phyloP scores from a whole-genome alignment of 2,888 invertebrate species.

The Dicyrtoma fusca region DNA sequence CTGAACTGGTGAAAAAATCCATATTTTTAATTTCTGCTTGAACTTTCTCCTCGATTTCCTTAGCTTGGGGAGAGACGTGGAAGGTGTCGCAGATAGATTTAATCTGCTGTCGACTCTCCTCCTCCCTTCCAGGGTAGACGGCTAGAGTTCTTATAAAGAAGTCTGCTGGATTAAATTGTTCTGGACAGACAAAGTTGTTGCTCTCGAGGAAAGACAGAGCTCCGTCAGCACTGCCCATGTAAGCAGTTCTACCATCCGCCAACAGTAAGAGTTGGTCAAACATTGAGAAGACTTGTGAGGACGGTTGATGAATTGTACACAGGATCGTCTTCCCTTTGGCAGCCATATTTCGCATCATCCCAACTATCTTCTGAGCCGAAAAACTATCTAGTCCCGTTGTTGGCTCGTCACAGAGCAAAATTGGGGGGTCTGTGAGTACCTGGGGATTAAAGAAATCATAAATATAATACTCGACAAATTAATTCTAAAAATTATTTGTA shows the following conservation, averaged over 20 bases:
- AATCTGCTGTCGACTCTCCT: constrained; percentile 58
- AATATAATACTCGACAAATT: not conserved
- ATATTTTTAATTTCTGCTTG: constrained; percentile 60
- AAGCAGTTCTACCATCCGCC: constrained; percentile 64
- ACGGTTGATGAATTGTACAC: constrained; percentile 66
- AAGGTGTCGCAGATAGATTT: constrained; percentile 72
- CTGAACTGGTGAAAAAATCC: constrained; percentile 38
- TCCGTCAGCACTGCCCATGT: constrained; percentile 60
- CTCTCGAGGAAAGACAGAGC: constrained; percentile 60
- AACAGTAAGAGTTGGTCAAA: constrained; percentile 63
- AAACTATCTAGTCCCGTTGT: constrained; percentile 53
- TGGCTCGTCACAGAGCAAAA: constrained; percentile 69
- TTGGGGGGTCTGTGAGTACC: constrained; percentile 63
- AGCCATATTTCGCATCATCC: constrained; percentile 60
- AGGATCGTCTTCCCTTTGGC: constrained; percentile 62
- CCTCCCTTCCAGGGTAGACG: constrained; percentile 61
- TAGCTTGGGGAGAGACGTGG: constrained; percentile 75
- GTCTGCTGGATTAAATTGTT: constrained; percentile 63
- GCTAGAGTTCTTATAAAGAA: constrained; percentile 62
- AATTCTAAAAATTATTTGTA: constrained; percentile 1
- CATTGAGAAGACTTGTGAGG: constrained; percentile 62
- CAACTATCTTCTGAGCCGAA: constrained; percentile 51
- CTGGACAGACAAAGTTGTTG: constrained; percentile 60
- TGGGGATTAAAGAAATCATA: too few relatives aligned
- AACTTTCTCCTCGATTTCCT: constrained; percentile 75